Evolutionary conservation across 2,113 vertebrate genomes (phyloP).

Genomic region (Syngnathus scovelli): DNA sequence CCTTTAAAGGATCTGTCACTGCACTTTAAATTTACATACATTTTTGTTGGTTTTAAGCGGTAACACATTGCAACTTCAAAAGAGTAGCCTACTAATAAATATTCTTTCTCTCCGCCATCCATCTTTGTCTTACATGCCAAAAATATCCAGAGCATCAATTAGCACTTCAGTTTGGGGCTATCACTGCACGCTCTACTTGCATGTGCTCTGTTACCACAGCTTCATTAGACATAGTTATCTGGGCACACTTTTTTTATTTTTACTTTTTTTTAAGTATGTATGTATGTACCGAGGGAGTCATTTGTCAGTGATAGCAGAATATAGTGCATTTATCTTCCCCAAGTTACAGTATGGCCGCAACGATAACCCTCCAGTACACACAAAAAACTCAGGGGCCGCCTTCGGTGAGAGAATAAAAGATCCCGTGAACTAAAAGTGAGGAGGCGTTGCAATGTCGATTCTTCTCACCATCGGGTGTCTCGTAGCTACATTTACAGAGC

Average conservation of each 20-base stretch:
- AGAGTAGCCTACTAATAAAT: conserved; percentile 10
- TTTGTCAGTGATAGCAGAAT: conserved; percentile 6
- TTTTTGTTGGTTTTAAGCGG: conserved; percentile 4
- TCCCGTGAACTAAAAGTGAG: conserved; percentile 23
- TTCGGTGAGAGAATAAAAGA: conserved; percentile 49
- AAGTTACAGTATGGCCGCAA: conserved; percentile 5
- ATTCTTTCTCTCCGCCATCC: conserved; percentile 20
- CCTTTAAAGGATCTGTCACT: background rate
- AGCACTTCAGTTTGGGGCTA: conserved; percentile 31
- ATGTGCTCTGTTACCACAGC: conserved; percentile 47
- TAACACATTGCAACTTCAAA: conserved; percentile 13
- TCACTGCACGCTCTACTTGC: conserved; percentile 49
- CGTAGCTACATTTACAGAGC: conserved; percentile 26
- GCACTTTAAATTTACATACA: background rate
- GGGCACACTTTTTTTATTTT: conserved; percentile 24
- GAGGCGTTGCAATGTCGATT: conserved; percentile 37
- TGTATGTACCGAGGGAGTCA: conserved; percentile 10
- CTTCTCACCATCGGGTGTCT: conserved; percentile 21
- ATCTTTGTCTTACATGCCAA: conserved; percentile 16
- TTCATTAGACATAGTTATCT: conserved; percentile 46
- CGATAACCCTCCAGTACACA: conserved; percentile 19
- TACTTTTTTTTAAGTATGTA: conserved; percentile 22
- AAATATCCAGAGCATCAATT: conserved; percentile 48
- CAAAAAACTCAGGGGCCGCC: conserved; percentile 21
- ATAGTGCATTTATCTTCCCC: background rate